Conservation (phyloP, 2,888 invertebrate species). For the Andrena marginata region DNA sequence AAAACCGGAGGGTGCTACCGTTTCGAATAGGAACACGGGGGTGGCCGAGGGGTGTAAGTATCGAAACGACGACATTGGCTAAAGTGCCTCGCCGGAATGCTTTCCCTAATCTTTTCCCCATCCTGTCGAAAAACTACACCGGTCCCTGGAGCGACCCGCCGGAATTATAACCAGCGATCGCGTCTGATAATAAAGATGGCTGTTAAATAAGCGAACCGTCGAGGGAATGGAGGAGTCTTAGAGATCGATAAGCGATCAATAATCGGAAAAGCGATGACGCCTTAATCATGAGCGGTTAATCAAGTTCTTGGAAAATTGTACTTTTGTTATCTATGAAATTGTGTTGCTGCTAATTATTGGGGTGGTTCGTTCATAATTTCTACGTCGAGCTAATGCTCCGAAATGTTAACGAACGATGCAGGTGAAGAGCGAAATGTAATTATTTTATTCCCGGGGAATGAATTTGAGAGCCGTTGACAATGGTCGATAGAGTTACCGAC, state of each 20-base stretch:
- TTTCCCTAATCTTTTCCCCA: constrained; percentile 76
- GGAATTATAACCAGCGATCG: constrained; percentile 63
- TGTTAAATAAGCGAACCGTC: constrained; percentile 19
- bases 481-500: constrained; percentile 71
- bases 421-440: constrained; percentile 7
- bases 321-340: background rate
- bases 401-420: background rate
- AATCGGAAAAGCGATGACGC: background rate
- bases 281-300: background rate
- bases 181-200: constrained; percentile 56
- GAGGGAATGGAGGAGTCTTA: background rate
- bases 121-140: constrained; percentile 66
- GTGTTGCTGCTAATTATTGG: background rate
- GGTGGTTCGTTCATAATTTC: no score
- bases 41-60: constrained; percentile 58
- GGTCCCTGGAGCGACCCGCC: constrained; percentile 21
- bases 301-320: background rate
- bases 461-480: constrained; percentile 71
- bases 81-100: constrained; percentile 74
- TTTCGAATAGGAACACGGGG: constrained; percentile 47
- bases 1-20: constrained; percentile 58
- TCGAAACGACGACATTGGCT: constrained; percentile 75
- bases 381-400: background rate
- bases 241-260: constrained; percentile 41
- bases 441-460: constrained; percentile 35